Conservation (phyloP, 2,797 vertebrate genomes). For the Okamejei kenojei region DNA sequence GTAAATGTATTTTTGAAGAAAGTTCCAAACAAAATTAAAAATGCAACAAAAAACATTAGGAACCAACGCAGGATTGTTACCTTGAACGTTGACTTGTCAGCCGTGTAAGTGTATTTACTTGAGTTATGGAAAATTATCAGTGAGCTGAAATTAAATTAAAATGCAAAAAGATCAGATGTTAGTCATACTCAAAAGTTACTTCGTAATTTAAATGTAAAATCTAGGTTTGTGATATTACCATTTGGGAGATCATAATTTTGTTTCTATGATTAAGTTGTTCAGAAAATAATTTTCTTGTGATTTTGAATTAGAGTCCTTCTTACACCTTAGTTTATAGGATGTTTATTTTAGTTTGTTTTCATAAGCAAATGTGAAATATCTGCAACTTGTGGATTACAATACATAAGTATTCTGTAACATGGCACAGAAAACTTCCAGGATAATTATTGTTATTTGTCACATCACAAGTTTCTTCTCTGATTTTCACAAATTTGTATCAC, state of each 20-base stretch:
- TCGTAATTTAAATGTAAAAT: neutral
- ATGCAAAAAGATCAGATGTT: slow-evolving; percentile 8
- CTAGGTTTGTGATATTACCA: neutral
- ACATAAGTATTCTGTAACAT: neutral
- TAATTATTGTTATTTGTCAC: neutral
- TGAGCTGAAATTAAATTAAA: slow-evolving; percentile 55
- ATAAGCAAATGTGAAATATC: neutral
- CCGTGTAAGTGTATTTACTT: slow-evolving; percentile 60
- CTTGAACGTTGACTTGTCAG: slow-evolving; percentile 71
- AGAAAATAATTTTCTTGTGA: neutral
- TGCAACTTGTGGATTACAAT: neutral
- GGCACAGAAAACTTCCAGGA: neutral
- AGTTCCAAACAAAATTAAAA: neutral
- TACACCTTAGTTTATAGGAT: neutral
- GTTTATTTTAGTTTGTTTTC: neutral
- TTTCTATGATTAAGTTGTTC: neutral
- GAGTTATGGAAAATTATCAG: slow-evolving; percentile 81
- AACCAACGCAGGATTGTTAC: slow-evolving; percentile 52
- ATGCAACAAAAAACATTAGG: neutral
- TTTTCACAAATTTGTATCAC: neutral
- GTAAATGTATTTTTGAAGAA: neutral
- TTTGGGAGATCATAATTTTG: slow-evolving; percentile 4
- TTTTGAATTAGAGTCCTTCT: neutral
- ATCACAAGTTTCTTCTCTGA: neutral
- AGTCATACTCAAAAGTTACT: neutral